phyloP scores from a whole-genome alignment of 1,140 invertebrate species.

The Limonius californicus region DNA sequence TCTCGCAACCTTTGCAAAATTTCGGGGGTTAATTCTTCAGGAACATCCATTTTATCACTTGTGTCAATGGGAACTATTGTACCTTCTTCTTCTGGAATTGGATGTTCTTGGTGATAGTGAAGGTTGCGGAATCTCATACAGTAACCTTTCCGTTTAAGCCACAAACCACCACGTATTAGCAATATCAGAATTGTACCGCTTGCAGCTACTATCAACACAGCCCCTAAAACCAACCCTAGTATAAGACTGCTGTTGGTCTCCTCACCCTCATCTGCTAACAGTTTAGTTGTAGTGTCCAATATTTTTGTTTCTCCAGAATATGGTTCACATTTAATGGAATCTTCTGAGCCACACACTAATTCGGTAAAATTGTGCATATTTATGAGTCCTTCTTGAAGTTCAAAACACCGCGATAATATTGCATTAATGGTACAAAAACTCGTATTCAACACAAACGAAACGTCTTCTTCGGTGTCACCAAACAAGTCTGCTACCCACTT shows the following conservation, averaged over 20 bases:
- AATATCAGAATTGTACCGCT: constrained; percentile 51
- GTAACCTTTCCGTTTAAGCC: constrained; percentile 54
- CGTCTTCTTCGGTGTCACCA: constrained; percentile 41
- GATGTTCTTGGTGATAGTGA: constrained; percentile 34
- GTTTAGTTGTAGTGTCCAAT: constrained; percentile 43
- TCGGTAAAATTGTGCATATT: constrained; percentile 59
- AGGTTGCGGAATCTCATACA: constrained; percentile 42
- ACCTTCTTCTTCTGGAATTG: constrained; percentile 47
- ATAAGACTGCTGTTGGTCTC: constrained; percentile 31
- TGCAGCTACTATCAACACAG: constrained; percentile 52
- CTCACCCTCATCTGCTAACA: constrained; percentile 27
- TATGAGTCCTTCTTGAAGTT: constrained; percentile 58
- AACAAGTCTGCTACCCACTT: constrained; percentile 54
- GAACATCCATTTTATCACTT: constrained; percentile 59
- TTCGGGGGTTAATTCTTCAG: constrained; percentile 70
- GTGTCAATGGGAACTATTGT: constrained; percentile 47
- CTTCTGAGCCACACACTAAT: constrained; percentile 53
- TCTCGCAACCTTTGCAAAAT: constrained; percentile 64
- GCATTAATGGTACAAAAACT: constrained; percentile 61
- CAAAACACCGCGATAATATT: constrained; percentile 58
- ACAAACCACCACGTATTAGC: constrained; percentile 51
- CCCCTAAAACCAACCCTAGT: constrained; percentile 37
- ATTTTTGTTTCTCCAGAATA: constrained; percentile 46
- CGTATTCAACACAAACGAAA: constrained; percentile 51
- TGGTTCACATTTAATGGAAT: constrained; percentile 50